Percentiles rank a stretch among this genome's conserved stretches.
Conservation (phyloP, 2,113 vertebrate species). For the Cepphus grylle region DNA sequence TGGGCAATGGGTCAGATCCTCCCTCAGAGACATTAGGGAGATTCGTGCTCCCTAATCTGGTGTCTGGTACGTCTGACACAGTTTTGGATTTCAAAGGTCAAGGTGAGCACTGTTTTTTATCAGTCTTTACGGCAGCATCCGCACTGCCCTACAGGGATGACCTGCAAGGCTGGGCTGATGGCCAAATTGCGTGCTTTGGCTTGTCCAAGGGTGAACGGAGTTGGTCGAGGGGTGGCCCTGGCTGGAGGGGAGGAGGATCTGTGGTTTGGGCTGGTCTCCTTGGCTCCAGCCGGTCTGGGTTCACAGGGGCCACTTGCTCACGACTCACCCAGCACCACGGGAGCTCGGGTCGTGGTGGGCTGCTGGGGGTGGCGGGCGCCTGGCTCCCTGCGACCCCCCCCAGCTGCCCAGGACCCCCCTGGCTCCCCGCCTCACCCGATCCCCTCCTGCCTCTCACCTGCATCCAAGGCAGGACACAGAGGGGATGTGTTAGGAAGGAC, state of each 20-base stretch:
- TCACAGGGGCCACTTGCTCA: neutral
- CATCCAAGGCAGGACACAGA: fast-evolving
- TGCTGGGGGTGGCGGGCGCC: fast-evolving
- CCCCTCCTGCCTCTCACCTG: neutral
- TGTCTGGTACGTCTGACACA: neutral
- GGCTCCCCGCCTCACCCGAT: neutral
- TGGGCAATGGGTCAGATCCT: neutral
- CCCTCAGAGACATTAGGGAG: neutral
- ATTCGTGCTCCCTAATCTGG: neutral
- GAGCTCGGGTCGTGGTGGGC: fast-evolving
- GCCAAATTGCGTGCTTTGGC: neutral
- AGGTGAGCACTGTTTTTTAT: neutral
- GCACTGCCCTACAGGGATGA: neutral
- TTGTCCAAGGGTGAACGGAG: fast-evolving
- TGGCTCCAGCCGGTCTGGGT: neutral
- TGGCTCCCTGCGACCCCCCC: neutral
- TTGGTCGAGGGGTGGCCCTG: fast-evolving
- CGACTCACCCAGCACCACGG: fast-evolving
- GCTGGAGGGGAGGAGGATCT: neutral
- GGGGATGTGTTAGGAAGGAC: neutral
- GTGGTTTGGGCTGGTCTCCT: neutral
- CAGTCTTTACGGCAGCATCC: neutral
- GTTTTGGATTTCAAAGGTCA: neutral
- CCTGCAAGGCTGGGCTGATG: neutral
- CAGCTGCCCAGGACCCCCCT: neutral